A percentile compares a stretch with the other conserved stretches of the same genome.
phyloP scores from a whole-genome alignment of 2,113 vertebrate species.

The Taurulus bubalis region DNA sequence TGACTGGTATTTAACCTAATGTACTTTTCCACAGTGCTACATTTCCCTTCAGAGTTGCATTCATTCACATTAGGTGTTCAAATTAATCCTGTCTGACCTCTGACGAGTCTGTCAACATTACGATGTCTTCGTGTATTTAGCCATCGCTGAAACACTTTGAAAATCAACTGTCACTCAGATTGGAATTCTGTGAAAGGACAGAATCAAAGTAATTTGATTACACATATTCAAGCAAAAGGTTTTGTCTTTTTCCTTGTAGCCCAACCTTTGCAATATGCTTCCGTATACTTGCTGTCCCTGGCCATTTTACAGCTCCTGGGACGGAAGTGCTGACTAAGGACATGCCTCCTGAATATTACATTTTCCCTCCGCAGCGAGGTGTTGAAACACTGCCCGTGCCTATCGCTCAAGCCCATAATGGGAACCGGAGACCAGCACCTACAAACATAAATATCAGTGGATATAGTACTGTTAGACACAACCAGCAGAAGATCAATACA shows the following conservation, averaged over 20 bases:
- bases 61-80: neutral
- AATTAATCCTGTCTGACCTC: neutral
- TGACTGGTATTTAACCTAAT: neutral
- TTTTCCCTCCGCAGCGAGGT: constrained; percentile 74
- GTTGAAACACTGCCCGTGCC: constrained; percentile 75
- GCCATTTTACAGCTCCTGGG: constrained; percentile 60
- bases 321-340: constrained; percentile 79
- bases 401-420: constrained; percentile 78
- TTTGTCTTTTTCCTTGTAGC: constrained; percentile 26
- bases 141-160: neutral
- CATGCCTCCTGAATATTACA: constrained; percentile 78
- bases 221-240: constrained; percentile 2
- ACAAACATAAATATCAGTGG: constrained; percentile 77
- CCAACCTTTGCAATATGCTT: constrained; percentile 31
- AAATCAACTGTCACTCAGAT: neutral
- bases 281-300: constrained; percentile 47
- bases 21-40: neutral
- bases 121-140: neutral
- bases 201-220: constrained; percentile 7
- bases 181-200: neutral
- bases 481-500: constrained; percentile 70
- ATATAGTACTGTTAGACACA: constrained; percentile 66
- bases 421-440: constrained; percentile 72
- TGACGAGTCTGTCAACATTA: neutral
- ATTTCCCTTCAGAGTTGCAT: neutral